Percentiles rank a stretch among this genome's conserved stretches.
Conservation (phyloP, 2,888 invertebrate genomes). For the Amiota mariae region DNA sequence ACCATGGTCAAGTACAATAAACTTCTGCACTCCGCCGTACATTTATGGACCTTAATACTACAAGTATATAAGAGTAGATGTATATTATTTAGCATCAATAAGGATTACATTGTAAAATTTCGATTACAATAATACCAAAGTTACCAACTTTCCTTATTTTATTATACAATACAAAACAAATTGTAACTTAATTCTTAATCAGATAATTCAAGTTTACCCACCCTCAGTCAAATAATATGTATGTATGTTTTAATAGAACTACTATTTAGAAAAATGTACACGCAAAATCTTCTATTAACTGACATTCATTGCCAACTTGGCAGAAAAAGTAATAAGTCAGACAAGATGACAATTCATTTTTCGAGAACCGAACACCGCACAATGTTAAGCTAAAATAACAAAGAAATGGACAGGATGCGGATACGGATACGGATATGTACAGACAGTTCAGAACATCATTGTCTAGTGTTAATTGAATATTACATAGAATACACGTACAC, state of each 20-base stretch:
- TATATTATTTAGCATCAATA: no score
- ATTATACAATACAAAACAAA: no score
- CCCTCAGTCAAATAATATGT: no score
- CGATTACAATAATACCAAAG: no score
- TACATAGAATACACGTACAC: constrained; percentile 41
- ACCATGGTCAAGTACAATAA: no score
- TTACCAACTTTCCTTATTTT: no score
- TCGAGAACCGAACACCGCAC: background rate
- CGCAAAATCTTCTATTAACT: constrained; percentile 57
- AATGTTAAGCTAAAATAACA: background rate
- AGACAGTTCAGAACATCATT: constrained; percentile 19
- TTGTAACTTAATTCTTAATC: no score
- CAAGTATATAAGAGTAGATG: no score
- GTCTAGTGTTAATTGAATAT: constrained; percentile 53
- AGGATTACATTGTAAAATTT: no score
- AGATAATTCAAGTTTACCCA: no score
- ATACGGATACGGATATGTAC: constrained; percentile 27
- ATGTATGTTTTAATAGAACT: constrained; percentile 28
- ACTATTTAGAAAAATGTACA: constrained; percentile 41
- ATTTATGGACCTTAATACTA: no score
- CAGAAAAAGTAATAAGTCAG: constrained; percentile 31
- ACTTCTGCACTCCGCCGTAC: no score
- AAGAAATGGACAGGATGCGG: constrained; percentile 40
- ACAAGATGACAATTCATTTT: constrained; percentile 9
- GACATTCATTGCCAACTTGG: constrained; percentile 52